Conservation (phyloP, 2,888 invertebrate species). For the Pilophorus perplexus region DNA sequence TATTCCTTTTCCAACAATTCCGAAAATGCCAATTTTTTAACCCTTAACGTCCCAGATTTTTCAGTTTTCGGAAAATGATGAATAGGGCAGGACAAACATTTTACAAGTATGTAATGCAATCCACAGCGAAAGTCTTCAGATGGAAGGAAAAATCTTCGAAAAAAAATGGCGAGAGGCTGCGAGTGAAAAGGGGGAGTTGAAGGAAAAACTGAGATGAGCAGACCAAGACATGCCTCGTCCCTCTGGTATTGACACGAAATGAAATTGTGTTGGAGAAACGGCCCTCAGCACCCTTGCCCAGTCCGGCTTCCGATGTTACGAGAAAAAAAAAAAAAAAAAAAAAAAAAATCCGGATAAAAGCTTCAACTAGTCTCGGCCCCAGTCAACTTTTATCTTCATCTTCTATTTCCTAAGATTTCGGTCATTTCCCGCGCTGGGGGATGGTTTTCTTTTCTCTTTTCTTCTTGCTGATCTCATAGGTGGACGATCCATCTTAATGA, state of each 20-base stretch:
- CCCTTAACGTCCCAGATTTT: too few relatives aligned
- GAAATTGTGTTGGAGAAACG: slow-evolving; percentile 19
- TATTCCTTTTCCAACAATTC: too few relatives aligned
- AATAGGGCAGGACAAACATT: too few relatives aligned
- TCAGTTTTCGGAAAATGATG: too few relatives aligned
- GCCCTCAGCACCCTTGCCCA: background rate
- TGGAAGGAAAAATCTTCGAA: too few relatives aligned
- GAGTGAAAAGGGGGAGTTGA: too few relatives aligned
- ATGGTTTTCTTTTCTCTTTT: background rate
- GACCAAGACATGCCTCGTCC: too few relatives aligned
- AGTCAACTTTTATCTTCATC: slow-evolving; percentile 34
- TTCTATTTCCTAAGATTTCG: slow-evolving; percentile 35
- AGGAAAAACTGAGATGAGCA: slow-evolving; percentile 19
- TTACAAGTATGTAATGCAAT: too few relatives aligned
- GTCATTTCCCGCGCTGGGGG: slow-evolving; percentile 10
- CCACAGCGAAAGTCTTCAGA: too few relatives aligned
- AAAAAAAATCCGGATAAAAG: background rate
- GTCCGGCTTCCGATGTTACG: background rate
- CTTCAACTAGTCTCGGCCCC: background rate
- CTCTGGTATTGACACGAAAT: slow-evolving; percentile 33
- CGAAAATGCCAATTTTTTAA: too few relatives aligned
- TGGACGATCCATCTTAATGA: slow-evolving; percentile 20
- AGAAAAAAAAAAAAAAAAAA: background rate
- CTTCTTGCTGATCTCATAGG: background rate
- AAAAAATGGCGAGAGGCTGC: too few relatives aligned